Base-by-base conservation (phyloP, 2,113 vertebrate genomes). In the Hyla sarda region DNA sequence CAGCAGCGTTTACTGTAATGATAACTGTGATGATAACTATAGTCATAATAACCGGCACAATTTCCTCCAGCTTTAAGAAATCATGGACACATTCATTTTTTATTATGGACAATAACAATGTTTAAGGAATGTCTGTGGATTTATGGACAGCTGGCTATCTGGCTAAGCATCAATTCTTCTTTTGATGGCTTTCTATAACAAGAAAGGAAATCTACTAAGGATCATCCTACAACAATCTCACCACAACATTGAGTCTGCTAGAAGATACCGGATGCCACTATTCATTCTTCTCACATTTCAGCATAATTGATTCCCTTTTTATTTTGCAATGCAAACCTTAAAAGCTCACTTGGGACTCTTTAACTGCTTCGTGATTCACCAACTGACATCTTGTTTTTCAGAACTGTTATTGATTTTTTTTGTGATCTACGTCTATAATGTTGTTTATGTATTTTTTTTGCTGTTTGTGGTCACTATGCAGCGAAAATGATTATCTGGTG, bases 261-360 rank as follows among this genome's bases (percentile, higher is more conserved):
- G 58, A 21, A 71, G 12, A 73, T 83, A 88, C 17, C 21, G n/a
- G 60, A 65, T 58, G 45, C 85, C 89, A 85, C 84, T 91, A 87
- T 90, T 87, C 91, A 88, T 86, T 47, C 50, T 14, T n/a, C 80
- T 71, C 73, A 76, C 82, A 90, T n/a, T 88, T 89, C 47, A 54
- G 50, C 85, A 73, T 67, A 80, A 93, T 92, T 92, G 91, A 93
- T 91, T 90, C 93, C 89, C 80, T 88, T 88, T 88, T 88, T 87
- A 58, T 82, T 71, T 78, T 69, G 65, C 65, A 34, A 72, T 79
- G 82, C 41, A 75, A 82, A 88, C 87, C 60, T 81, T 32, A 90
- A 89, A 92, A 88, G 54, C 34, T 67, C 88, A 71, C 88, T 86
- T 60, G 11, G 67, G 79, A 87, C 76, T 89, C 91, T 85, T 92